Percentiles rank a stretch among this genome's conserved stretches.
These are phyloP conservation scores for Andrena minutula DNA, from an alignment of 2,888 invertebrate genomes.

Conservation along the genomic window DNA sequence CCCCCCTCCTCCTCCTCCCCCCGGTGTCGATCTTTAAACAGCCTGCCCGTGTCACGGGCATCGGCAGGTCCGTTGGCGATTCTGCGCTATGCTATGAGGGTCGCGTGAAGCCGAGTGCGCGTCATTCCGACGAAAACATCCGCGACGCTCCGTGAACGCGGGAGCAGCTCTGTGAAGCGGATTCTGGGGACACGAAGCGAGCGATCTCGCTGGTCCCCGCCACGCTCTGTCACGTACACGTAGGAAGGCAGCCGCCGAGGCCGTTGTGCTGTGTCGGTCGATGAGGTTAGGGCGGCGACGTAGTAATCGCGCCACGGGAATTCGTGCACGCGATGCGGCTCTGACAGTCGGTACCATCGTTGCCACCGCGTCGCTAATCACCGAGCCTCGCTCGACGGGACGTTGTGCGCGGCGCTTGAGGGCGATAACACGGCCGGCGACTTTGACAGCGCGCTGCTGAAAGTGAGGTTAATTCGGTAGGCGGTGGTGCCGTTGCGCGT, in stretches of 20 bases:
- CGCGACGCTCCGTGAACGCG: conserved; percentile 12
- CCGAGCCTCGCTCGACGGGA: conserved; percentile 37
- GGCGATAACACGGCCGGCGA: conserved; percentile 20
- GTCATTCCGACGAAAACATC: conserved; percentile 23
- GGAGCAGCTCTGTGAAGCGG: not conserved
- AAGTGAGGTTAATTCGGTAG: conserved; percentile 59
- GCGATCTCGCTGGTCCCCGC: not conserved
- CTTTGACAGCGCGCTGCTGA: conserved; percentile 58
- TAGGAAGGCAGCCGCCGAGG: too few relatives aligned
- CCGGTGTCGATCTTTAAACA: conserved; percentile 19
- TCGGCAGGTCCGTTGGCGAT: conserved; percentile 13
- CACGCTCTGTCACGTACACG: too few relatives aligned
- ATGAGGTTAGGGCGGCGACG: conserved; percentile 64
- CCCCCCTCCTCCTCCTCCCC: not conserved
- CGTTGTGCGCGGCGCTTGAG: conserved; percentile 37
- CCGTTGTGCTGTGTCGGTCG: conserved; percentile 40
- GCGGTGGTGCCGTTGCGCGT: conserved; percentile 53
- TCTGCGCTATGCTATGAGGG: conserved; percentile 48
- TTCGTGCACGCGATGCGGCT: conserved; percentile 55
- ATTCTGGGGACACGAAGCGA: not conserved
- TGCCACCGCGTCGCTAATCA: not conserved
- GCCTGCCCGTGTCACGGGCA: not conserved
- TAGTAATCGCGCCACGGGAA: conserved; percentile 50
- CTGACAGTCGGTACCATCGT: conserved; percentile 44
- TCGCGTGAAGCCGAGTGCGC: conserved; percentile 24